These are phyloP conservation scores for Halcyon senegalensis DNA, from an alignment of 2,113 vertebrate species.

Conservation along the genomic window DNA sequence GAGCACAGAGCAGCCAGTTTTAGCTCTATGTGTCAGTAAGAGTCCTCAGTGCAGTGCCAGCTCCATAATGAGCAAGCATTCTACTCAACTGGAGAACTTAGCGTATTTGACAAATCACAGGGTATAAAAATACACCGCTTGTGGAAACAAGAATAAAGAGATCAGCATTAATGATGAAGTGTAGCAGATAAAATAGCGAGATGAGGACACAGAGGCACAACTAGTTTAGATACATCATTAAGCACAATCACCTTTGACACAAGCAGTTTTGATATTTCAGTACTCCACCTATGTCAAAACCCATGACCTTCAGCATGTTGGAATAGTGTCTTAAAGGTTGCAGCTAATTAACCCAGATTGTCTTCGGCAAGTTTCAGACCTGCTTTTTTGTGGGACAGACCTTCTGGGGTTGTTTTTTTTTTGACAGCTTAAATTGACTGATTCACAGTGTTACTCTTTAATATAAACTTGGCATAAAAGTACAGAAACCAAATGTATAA, in stretches of 20 bases:
- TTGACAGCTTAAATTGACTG: not conserved
- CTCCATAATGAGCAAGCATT: not conserved
- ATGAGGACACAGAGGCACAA: not conserved
- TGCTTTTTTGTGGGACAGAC: not conserved
- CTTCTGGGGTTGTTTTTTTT: not conserved
- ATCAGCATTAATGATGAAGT: constrained; percentile 38
- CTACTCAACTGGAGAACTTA: not conserved
- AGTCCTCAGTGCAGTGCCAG: not conserved
- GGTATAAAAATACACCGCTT: not conserved
- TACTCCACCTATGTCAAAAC: not conserved
- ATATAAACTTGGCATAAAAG: not conserved
- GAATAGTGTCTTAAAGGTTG: not conserved
- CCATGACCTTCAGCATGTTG: not conserved
- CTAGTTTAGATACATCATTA: constrained; percentile 31
- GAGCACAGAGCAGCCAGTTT: not conserved
- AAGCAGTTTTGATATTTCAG: constrained; percentile 22
- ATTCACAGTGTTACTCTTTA: not conserved
- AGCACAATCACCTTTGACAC: constrained; percentile 49
- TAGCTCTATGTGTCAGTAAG: not conserved
- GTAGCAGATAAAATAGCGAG: not conserved
- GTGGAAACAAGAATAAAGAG: constrained; percentile 17
- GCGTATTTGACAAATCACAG: not conserved
- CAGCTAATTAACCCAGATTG: constrained; percentile 36
- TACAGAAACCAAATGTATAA: not conserved
- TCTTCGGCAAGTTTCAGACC: not conserved